A percentile compares a stretch with the other conserved stretches of the same genome.
Conservation (phyloP, 2,113 vertebrate genomes). For the Microcebus jonahi region DNA sequence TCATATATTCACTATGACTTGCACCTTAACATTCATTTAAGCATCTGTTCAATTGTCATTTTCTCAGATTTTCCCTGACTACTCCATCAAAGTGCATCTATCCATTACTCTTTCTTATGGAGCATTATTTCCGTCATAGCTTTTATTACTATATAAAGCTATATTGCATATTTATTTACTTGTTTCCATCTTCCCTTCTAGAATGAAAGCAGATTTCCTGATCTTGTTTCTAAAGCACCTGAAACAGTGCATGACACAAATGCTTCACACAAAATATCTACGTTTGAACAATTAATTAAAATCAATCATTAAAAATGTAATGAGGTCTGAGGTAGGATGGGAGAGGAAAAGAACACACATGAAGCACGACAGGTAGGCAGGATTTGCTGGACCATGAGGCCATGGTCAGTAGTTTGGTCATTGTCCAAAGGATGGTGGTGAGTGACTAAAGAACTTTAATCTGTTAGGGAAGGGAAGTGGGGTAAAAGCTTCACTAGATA, state of each 20-base stretch:
- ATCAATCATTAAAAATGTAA: not conserved
- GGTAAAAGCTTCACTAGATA: too few species aligned
- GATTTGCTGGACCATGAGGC: not conserved
- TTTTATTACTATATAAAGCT: not conserved
- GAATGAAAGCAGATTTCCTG: not conserved
- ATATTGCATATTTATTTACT: not conserved
- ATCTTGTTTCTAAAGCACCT: not conserved
- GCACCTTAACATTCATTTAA: not conserved
- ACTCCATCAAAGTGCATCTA: not conserved
- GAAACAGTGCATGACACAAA: not conserved
- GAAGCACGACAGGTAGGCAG: not conserved
- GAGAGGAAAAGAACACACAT: not conserved
- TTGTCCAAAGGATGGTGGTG: not conserved
- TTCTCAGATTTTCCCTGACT: not conserved
- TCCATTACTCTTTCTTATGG: not conserved
- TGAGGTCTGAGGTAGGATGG: not conserved
- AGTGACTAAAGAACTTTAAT: not conserved
- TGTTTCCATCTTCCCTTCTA: not conserved
- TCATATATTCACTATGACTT: not conserved
- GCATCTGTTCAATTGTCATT: not conserved
- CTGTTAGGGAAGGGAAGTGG: not conserved
- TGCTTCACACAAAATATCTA: not conserved
- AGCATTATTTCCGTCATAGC: not conserved
- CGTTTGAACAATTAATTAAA: conserved; percentile 16
- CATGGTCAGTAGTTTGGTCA: not conserved